Conservation (phyloP, 2,888 invertebrate species). For the Lumbricus terrestris region DNA sequence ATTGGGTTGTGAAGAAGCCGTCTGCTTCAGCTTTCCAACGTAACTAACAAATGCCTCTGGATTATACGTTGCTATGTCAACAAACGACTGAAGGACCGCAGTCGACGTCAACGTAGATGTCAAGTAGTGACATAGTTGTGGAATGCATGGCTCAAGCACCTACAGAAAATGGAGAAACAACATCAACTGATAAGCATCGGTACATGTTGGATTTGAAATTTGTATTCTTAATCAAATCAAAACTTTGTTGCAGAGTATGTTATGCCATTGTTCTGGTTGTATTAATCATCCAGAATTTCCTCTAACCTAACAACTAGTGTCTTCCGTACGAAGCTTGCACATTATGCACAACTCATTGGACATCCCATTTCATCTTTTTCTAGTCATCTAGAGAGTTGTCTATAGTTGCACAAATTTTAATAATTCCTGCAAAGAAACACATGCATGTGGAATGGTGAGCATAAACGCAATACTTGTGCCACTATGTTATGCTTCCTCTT, state of each 20-base stretch:
- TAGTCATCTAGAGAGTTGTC: too few relatives aligned
- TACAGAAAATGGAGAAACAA: slow-evolving; percentile 51
- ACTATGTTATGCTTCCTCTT: too few relatives aligned
- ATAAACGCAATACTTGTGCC: too few relatives aligned
- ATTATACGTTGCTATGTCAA: slow-evolving; percentile 72
- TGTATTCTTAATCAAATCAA: not conserved
- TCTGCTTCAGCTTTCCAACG: slow-evolving; percentile 68
- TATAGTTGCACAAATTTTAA: too few relatives aligned
- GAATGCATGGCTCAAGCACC: slow-evolving; percentile 77
- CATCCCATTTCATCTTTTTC: too few relatives aligned
- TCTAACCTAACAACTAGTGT: not conserved
- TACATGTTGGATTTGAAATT: not conserved
- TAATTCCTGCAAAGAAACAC: too few relatives aligned
- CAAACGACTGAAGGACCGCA: slow-evolving; percentile 73
- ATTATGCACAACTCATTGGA: too few relatives aligned
- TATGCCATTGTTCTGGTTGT: not conserved
- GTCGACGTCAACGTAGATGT: slow-evolving; percentile 66
- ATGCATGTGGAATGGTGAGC: too few relatives aligned
- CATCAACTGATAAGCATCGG: not conserved
- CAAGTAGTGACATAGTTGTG: slow-evolving; percentile 78
- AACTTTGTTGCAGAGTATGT: not conserved
- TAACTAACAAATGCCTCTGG: slow-evolving; percentile 73
- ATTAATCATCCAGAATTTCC: not conserved
- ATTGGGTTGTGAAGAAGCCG: slow-evolving; percentile 53
- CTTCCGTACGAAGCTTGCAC: too few relatives aligned